Percentiles rank a stretch among this genome's conserved stretches.
Evolutionary conservation across 2,888 invertebrate species (phyloP).

Genomic region (Blera fallax): DNA sequence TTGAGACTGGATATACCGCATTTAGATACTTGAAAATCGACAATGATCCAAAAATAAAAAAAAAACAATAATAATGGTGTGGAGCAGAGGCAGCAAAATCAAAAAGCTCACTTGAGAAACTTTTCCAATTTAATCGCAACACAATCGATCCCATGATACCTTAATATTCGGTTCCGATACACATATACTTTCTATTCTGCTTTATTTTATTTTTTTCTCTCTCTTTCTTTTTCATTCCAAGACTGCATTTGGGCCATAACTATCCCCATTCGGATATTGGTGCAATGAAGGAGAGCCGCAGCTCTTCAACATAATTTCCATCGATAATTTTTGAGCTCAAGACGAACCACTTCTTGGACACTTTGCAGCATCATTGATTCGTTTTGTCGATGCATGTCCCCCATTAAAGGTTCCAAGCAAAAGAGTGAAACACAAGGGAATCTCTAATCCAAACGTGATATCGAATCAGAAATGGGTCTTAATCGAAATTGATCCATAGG

Average conservation of each 20-base stretch:
- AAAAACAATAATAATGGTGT: constrained; percentile 13
- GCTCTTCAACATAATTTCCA: constrained; percentile 65
- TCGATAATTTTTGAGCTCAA: constrained; percentile 58
- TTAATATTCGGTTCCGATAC: constrained; percentile 23
- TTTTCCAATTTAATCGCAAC: constrained; percentile 66
- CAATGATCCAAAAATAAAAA: constrained; percentile 21
- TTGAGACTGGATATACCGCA: constrained; percentile 41
- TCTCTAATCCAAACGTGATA: constrained; percentile 69
- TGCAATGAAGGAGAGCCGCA: constrained; percentile 43
- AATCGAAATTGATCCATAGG: constrained; percentile 71
- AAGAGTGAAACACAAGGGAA: constrained; percentile 45
- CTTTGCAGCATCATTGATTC: constrained; percentile 50
- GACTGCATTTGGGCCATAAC: constrained; percentile 26
- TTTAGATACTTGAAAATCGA: constrained; percentile 29
- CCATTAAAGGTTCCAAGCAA: constrained; percentile 8
- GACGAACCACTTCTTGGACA: constrained; percentile 60
- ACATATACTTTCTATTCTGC: constrained; percentile 25
- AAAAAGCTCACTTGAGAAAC: constrained; percentile 62
- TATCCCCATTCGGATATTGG: not conserved
- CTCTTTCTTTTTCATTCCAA: not conserved
- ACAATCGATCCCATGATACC: constrained; percentile 61
- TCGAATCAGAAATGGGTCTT: constrained; percentile 70
- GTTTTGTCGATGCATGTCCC: constrained; percentile 46
- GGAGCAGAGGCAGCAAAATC: constrained; percentile 17
- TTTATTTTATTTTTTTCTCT: not conserved